Evolutionary conservation across 2,113 vertebrate species (phyloP), one percentile per base, ranked within the genome.

Genomic region (Pagrus major): DNA sequence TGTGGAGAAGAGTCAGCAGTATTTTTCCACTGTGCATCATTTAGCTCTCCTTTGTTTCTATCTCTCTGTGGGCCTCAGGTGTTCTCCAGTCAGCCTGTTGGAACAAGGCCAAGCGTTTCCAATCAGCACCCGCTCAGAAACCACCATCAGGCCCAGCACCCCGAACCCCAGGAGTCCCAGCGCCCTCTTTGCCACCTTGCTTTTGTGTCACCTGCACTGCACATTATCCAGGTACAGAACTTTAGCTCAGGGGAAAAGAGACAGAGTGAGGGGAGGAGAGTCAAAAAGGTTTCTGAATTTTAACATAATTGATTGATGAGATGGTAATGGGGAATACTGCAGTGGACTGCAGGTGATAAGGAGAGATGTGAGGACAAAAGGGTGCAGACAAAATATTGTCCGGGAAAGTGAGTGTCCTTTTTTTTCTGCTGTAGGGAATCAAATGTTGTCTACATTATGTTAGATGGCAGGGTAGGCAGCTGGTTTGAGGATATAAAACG

Each of bases 31-130:
- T 56, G 20, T 35, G 5, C 58, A 66, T 59, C 42, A 47, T 71
- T 70, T 60, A 70, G 5, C 66, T 80, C 15, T 37, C 15, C 59
- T 68, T 3, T 55, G 27, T 73, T 63, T 59, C 61, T 33, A 6
- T 69, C 27, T 68, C 23, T 58, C 37, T 56, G 33, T 78, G 31
- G 71, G 51, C 75, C n/a, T 42, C 65, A 72, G 82, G 75, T 79
- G 63, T 71, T 82, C 47, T 76, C 11, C 23, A 74, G 51, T 42
- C 71, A 64, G 25, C 39, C 37, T 18, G 20, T 27, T 85, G 78
- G 72, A 88, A n/a, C 18, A 35, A 18, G 2, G 35, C 63, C 78
- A 75, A 67, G 25, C 16, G 49, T 59, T 54, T 68, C 35, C 47
- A 55, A 55, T 85, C 56, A 80, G 25, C 73, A 15, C 52, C 65